Evolutionary conservation across 2,113 vertebrate genomes (phyloP).

Genomic region (Zeus faber): DNA sequence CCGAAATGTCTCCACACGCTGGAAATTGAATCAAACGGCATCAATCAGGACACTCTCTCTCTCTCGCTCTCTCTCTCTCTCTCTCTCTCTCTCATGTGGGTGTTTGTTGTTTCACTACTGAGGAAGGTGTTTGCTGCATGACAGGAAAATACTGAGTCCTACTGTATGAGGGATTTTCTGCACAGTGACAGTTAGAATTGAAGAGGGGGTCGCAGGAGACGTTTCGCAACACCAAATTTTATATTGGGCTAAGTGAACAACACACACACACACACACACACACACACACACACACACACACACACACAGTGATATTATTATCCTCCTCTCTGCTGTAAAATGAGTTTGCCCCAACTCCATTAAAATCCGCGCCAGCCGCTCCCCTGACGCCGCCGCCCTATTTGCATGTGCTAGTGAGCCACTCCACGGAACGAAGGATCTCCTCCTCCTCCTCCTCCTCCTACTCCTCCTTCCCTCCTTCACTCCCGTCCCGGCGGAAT

Average conservation of each 20-base stretch:
- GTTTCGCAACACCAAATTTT: not conserved
- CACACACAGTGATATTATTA: constrained; percentile 65
- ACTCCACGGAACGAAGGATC: constrained; percentile 88
- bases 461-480: constrained; percentile 53
- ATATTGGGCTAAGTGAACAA: not conserved
- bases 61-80: constrained; percentile 16
- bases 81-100: constrained; percentile 20
- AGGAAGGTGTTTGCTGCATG: not conserved
- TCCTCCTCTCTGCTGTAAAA: constrained; percentile 90
- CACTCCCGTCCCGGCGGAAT: constrained; percentile 60
- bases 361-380: constrained; percentile 96
- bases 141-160: not conserved
- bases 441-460: constrained; percentile 81
- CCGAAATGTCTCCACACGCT: constrained; percentile 72
- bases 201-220: constrained; percentile 15
- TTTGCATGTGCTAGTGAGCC: constrained; percentile 97
- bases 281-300: constrained; percentile 35
- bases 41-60: constrained; percentile 61
- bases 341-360: constrained; percentile 99
- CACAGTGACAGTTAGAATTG: not conserved
- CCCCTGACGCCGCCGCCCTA: constrained; percentile 86
- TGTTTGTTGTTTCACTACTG: constrained; percentile 13
- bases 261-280: constrained; percentile 39
- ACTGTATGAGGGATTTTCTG: not conserved
- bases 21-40: constrained; percentile 76